These are phyloP conservation scores for Gasteruption jaculator DNA, from an alignment of 2,888 invertebrate genomes.

Conservation along the genomic window DNA sequence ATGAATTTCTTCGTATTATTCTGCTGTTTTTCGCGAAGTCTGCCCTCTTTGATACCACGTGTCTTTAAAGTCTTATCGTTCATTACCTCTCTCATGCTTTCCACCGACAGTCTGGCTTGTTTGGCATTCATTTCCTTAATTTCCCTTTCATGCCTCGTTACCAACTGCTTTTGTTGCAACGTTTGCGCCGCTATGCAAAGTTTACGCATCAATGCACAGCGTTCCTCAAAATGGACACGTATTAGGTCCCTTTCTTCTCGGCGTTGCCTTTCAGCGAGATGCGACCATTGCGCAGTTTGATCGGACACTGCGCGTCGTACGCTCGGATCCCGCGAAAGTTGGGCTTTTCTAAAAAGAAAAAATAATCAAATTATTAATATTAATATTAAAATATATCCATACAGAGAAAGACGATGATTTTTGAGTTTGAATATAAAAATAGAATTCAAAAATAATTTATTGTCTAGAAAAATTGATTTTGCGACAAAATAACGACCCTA, in stretches of 20 bases:
- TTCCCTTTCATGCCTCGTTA: slow-evolving; percentile 86
- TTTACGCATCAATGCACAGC: slow-evolving; percentile 63
- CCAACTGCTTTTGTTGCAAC: slow-evolving; percentile 83
- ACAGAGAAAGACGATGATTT: too few relatives aligned
- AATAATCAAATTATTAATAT: slow-evolving; percentile 6
- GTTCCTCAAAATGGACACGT: slow-evolving; percentile 78
- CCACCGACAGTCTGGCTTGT: slow-evolving; percentile 95
- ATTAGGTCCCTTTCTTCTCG: slow-evolving; percentile 81
- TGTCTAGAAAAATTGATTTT: too few relatives aligned
- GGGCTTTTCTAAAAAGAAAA: slow-evolving; percentile 64
- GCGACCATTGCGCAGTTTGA: slow-evolving; percentile 93
- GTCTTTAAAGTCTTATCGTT: slow-evolving; percentile 96
- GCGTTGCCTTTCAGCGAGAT: slow-evolving; percentile 78
- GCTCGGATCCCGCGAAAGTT: slow-evolving; percentile 71
- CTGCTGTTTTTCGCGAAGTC: slow-evolving; percentile 91
- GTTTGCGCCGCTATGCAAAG: slow-evolving; percentile 81
- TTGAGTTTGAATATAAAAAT: too few relatives aligned
- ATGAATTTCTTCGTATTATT: slow-evolving; percentile 97
- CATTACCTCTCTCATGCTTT: slow-evolving; percentile 92
- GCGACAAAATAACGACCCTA: too few relatives aligned
- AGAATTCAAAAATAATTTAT: too few relatives aligned
- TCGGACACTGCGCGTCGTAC: slow-evolving; percentile 83
- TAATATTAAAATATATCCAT: too few relatives aligned
- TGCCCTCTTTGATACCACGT: slow-evolving; percentile 93
- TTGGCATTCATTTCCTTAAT: slow-evolving; percentile 91